A percentile compares a stretch with the other conserved stretches of the same genome.
Conservation (phyloP, 1,140 invertebrate species). For the Phthorimaea operculella region DNA sequence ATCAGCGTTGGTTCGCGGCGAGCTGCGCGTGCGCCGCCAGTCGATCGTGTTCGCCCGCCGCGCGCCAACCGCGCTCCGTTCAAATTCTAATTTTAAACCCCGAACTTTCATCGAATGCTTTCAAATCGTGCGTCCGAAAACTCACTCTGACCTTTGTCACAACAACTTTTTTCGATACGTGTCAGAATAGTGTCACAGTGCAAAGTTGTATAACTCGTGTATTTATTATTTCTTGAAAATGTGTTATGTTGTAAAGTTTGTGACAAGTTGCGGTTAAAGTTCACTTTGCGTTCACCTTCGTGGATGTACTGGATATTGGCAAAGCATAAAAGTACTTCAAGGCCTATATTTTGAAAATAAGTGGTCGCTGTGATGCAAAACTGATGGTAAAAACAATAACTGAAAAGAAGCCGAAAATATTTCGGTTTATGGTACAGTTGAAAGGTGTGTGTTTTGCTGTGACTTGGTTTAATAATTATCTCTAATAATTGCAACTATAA, state of each 20-base stretch:
- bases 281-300: slow-evolving; percentile 26
- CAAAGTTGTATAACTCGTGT: slow-evolving; percentile 12
- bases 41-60: slow-evolving; percentile 43
- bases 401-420: neutral
- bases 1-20: slow-evolving; percentile 30
- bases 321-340: slow-evolving; percentile 6
- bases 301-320: slow-evolving; percentile 34
- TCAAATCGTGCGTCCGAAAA: slow-evolving; percentile 8
- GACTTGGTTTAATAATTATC: slow-evolving; percentile 2
- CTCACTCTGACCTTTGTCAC: slow-evolving; percentile 7
- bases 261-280: slow-evolving; percentile 56
- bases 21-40: slow-evolving; percentile 56
- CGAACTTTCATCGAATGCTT: slow-evolving; percentile 30
- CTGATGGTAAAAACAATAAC: neutral
- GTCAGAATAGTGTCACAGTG: slow-evolving; percentile 13
- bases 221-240: slow-evolving; percentile 25
- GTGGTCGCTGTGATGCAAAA: neutral
- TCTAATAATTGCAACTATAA: neutral
- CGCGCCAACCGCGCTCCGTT: slow-evolving; percentile 27
- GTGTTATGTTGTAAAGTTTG: slow-evolving; percentile 33
- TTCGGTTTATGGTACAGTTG: neutral
- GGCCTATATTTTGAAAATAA: neutral
- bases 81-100: slow-evolving; percentile 26
- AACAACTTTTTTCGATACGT: slow-evolving; percentile 7
- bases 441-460: slow-evolving; percentile 9